Percentiles rank a stretch among this genome's conserved stretches.
Conservation (phyloP, 1,140 invertebrate species). For the Drosophila sturtevanti region DNA sequence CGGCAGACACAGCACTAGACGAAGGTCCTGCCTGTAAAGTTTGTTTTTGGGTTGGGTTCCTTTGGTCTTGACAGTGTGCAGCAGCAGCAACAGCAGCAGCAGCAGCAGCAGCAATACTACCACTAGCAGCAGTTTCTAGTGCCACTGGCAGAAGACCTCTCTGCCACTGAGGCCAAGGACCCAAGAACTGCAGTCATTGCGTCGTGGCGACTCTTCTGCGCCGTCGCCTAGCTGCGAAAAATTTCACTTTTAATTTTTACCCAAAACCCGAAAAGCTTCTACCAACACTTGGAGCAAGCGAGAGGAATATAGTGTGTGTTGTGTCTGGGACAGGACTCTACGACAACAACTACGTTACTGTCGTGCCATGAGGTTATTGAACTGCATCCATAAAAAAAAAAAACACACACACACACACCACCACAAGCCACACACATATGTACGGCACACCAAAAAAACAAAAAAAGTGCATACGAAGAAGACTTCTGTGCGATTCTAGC, state of each 20-base stretch:
- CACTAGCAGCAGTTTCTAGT: slow-evolving; percentile 39
- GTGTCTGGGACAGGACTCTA: slow-evolving; percentile 56
- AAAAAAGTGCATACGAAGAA: not conserved
- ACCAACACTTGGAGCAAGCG: slow-evolving; percentile 50
- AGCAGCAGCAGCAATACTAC: not conserved
- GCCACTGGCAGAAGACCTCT: slow-evolving; percentile 22
- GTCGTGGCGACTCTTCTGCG: slow-evolving; percentile 50
- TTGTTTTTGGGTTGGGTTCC: slow-evolving; percentile 38
- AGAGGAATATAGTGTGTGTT: slow-evolving; percentile 59
- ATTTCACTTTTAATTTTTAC: slow-evolving; percentile 82
- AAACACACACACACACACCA: not conserved
- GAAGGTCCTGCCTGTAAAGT: slow-evolving; percentile 64
- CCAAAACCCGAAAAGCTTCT: slow-evolving; percentile 47
- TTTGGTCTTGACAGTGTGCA: slow-evolving; percentile 78
- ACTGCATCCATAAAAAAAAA: slow-evolving; percentile 27
- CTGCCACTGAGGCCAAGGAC: slow-evolving; percentile 76
- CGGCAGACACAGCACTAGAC: slow-evolving; percentile 30
- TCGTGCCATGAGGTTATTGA: slow-evolving; percentile 50
- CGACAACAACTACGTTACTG: slow-evolving; percentile 22
- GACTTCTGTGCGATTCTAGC: slow-evolving; percentile 11
- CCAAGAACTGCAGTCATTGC: slow-evolving; percentile 52
- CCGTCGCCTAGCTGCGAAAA: slow-evolving; percentile 61
- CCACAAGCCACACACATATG: not conserved
- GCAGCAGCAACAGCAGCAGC: slow-evolving; percentile 17
- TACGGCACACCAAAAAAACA: not conserved